Base-by-base conservation (phyloP, 2,888 invertebrate genomes). In the Leptothorax acervorum region DNA sequence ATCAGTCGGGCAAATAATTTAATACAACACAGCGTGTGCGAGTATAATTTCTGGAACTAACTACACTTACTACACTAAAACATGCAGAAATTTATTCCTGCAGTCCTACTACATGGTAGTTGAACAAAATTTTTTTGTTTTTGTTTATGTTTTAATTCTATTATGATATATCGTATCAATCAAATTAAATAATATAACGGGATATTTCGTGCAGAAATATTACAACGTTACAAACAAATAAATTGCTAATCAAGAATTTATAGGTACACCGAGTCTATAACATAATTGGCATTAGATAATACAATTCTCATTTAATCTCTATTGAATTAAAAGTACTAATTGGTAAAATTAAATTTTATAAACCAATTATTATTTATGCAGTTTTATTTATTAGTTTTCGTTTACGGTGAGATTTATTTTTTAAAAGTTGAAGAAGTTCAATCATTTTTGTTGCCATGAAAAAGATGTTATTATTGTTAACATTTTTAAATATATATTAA, bases 401-500 rank as follows among this genome's bases (percentile, higher is more conserved):
- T 35, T 74, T 6, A 23, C 35, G 23, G 3, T 18, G 35, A 35
- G 12, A 15, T 23, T 75, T 35, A 42, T 28, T 57, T 1, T 23
- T 62, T 48, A 4, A 6, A 31, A 45, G n/a, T 39, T 39, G 12
- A 71, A 9, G 4, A 23, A 11, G 23, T 71, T 1, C 39, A 53
- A 35, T 71, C 18, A 39, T 35, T 53, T 28, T 55, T 51, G 18
- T 39, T 2, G 3, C 6, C n/a, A 18, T 6, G 3, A 53, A 8
- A 35, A 23, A 35, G 3, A 53, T 39, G 15, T 23, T 35, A 35
- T 1, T 51, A 6, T 35, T 11, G 3, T 18, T 48, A 31, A 53
- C 15, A 35, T 53, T n/a, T 31, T 18, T 51, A 48, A 70, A 70
- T 70, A 51, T 23, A n/a, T 8, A 66, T 65, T 42, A 15, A 65